phyloP scores from a whole-genome alignment of 2,888 invertebrate species.

The Dicycla oo region DNA sequence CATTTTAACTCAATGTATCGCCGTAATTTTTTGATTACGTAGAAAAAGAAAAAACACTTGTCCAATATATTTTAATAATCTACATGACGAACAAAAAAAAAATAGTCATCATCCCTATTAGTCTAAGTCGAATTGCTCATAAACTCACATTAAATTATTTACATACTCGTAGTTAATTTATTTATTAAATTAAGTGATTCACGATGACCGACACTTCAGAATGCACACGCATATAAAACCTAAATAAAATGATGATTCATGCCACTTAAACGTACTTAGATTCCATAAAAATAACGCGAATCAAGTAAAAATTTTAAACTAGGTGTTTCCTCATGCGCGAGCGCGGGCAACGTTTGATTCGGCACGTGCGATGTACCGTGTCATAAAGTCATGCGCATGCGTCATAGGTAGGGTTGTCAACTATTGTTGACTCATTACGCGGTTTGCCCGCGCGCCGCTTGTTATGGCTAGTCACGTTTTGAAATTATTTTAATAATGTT shows the following conservation, averaged over 20 bases:
- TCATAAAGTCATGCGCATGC: constrained; percentile 55
- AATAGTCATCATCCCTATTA: too few relatives aligned
- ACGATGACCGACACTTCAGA: constrained; percentile 13
- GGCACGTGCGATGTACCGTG: constrained; percentile 62
- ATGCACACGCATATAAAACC: constrained; percentile 16
- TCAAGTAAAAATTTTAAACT: constrained; percentile 46
- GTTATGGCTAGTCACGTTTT: constrained; percentile 40
- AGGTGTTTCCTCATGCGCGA: constrained; percentile 59
- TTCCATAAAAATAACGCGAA: constrained; percentile 42
- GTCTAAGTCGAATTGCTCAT: constrained; percentile 2
- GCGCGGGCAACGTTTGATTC: constrained; percentile 45
- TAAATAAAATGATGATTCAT: constrained; percentile 49
- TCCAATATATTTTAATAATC: too few relatives aligned
- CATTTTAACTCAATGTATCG: too few relatives aligned
- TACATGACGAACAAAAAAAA: too few relatives aligned
- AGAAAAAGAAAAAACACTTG: too few relatives aligned
- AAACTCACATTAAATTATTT: neutral
- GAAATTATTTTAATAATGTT: constrained; percentile 13
- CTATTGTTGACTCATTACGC: constrained; percentile 42
- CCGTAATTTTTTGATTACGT: too few relatives aligned
- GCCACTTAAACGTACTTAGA: constrained; percentile 20
- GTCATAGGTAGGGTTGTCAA: constrained; percentile 57
- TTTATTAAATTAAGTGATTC: constrained; percentile 32
- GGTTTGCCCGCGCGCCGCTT: neutral
- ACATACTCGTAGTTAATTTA: neutral